Percentiles rank a stretch among this genome's conserved stretches.
Conservation (phyloP, 53 echinoderm and acorn worm species). For the Crossaster papposus region DNA sequence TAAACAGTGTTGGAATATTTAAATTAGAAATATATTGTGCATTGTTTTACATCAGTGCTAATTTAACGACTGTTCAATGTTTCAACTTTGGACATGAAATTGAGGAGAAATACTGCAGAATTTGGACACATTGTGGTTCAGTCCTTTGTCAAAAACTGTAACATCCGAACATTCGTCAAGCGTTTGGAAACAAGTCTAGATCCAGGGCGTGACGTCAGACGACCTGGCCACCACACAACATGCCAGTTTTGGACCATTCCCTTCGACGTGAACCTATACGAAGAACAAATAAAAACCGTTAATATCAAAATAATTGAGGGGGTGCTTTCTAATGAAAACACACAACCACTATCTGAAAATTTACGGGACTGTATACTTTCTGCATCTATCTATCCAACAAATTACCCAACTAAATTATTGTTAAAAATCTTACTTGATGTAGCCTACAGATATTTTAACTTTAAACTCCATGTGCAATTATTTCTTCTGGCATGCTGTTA, state of each 20-base stretch:
- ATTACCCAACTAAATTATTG: too few relatives aligned
- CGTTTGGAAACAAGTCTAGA: not conserved
- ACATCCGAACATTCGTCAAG: not conserved
- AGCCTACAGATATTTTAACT: too few relatives aligned
- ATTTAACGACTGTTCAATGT: not conserved
- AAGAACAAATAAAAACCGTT: not conserved
- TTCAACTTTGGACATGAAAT: not conserved
- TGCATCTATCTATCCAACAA: too few relatives aligned
- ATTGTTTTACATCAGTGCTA: not conserved
- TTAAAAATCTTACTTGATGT: too few relatives aligned
- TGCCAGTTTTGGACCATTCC: conserved; percentile 2
- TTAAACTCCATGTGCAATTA: too few relatives aligned
- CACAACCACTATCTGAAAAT: not conserved
- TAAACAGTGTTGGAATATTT: not conserved
- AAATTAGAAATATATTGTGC: not conserved
- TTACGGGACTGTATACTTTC: too few relatives aligned
- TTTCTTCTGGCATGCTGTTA: too few relatives aligned
- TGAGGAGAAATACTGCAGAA: too few relatives aligned
- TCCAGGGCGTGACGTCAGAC: conserved; percentile 39
- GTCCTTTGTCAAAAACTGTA: not conserved
- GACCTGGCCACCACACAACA: conserved; percentile 36
- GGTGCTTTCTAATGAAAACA: not conserved
- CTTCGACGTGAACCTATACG: conserved; percentile 20
- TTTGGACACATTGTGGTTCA: not conserved
- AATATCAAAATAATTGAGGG: not conserved